Evolutionary conservation across 2,888 invertebrate genomes (phyloP).

Genomic region (Creontiades dilutus): DNA sequence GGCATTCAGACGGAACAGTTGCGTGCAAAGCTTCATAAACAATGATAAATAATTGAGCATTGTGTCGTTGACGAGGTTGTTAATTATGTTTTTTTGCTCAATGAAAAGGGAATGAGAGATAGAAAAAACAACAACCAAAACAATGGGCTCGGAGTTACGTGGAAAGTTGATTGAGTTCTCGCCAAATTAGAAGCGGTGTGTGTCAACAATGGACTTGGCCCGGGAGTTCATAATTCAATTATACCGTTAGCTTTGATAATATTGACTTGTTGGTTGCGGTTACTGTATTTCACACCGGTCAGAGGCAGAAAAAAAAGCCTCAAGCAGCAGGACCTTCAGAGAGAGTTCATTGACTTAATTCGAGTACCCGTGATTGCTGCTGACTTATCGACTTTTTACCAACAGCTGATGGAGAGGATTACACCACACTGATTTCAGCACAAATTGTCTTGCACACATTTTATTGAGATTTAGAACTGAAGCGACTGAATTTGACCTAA

Average conservation of each 20-base stretch:
- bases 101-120: too few species aligned
- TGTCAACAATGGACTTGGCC: neutral
- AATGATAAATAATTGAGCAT: neutral
- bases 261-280: neutral
- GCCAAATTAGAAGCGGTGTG: neutral
- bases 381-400: too few species aligned
- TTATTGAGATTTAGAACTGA: too few species aligned
- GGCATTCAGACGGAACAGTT: neutral
- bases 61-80: neutral
- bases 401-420: too few species aligned
- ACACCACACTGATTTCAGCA: too few species aligned
- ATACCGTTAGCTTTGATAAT: neutral
- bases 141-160: neutral
- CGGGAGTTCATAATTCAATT: neutral
- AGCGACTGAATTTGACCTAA: too few species aligned
- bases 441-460: too few species aligned
- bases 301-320: too few species aligned
- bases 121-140: neutral
- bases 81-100: neutral
- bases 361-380: too few species aligned
- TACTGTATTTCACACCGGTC: too few species aligned
- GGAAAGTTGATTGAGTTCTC: neutral
- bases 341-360: too few species aligned
- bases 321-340: too few species aligned
- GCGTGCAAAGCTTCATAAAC: neutral